A percentile compares a stretch with the other conserved stretches of the same genome.
Evolutionary conservation across 2,113 vertebrate species (phyloP).

Genomic region (Leucoraja erinaceus): DNA sequence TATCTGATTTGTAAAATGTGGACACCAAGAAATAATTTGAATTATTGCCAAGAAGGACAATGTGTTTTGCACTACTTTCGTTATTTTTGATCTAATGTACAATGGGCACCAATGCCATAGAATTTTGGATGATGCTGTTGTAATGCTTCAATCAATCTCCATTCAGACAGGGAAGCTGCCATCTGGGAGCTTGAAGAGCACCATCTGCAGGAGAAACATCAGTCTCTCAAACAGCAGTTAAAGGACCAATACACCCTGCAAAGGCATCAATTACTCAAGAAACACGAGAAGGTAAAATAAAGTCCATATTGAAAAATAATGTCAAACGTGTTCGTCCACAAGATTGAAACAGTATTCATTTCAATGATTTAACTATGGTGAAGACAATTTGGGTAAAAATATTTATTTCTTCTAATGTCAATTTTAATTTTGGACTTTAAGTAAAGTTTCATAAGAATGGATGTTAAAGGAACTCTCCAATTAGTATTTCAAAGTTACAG

Average conservation of each 20-base stretch:
- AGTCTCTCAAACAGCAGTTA: slow-evolving; percentile 89
- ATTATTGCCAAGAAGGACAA: neutral
- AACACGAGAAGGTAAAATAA: slow-evolving; percentile 82
- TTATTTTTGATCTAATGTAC: neutral
- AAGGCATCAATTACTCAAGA: slow-evolving; percentile 85
- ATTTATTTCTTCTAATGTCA: neutral
- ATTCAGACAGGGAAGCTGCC: slow-evolving; percentile 69
- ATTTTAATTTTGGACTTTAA: neutral
- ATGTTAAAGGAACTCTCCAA: neutral
- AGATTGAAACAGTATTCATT: neutral
- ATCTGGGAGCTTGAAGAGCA: slow-evolving; percentile 90
- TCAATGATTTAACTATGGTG: neutral
- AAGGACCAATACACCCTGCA: slow-evolving; percentile 96
- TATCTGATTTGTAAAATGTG: neutral
- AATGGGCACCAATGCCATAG: neutral
- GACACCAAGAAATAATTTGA: neutral
- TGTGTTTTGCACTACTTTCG: neutral
- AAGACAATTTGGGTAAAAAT: neutral
- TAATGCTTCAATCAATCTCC: neutral
- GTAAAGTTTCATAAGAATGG: neutral
- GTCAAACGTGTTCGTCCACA: neutral
- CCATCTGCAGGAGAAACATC: slow-evolving; percentile 81
- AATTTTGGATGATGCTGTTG: neutral
- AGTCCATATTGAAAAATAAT: neutral
- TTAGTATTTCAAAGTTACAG: neutral